phyloP scores from a whole-genome alignment of 2,113 vertebrate species.

The Lipophrys pholis region DNA sequence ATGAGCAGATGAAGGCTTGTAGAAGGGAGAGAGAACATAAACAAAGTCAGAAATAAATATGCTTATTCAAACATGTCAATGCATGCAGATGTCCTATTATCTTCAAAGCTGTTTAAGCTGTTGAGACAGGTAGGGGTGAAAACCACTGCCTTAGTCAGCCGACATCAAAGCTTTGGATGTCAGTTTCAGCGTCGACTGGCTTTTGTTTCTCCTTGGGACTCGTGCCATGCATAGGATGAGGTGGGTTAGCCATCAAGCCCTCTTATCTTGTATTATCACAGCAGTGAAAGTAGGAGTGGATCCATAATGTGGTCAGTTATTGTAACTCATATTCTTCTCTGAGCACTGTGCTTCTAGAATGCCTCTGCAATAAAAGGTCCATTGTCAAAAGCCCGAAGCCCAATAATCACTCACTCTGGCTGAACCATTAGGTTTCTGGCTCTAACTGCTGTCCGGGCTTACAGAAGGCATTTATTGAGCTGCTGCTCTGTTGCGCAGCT shows the following conservation, averaged over 20 bases:
- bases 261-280: constrained; percentile 14
- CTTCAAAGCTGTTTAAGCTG: not conserved
- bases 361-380: constrained; percentile 59
- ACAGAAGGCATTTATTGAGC: constrained; percentile 76
- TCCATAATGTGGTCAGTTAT: constrained; percentile 8
- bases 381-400: constrained; percentile 58
- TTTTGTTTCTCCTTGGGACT: not conserved
- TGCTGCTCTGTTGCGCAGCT: constrained; percentile 69
- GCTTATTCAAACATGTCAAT: not conserved
- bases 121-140: constrained; percentile 28
- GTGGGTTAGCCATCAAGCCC: not conserved
- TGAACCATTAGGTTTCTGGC: constrained; percentile 74
- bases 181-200: constrained; percentile 6
- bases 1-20: not conserved
- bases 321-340: constrained; percentile 5
- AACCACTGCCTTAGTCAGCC: constrained; percentile 10
- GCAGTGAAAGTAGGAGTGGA: not conserved
- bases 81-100: constrained; percentile 4
- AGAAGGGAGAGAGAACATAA: constrained; percentile 1
- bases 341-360: constrained; percentile 26
- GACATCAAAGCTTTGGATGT: constrained; percentile 14
- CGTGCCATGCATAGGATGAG: not conserved
- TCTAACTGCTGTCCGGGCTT: constrained; percentile 64
- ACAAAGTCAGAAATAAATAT: not conserved
- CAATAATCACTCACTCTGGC: constrained; percentile 75